Evolutionary conservation across 2,113 vertebrate species (phyloP).

Genomic region (Gobius niger): DNA sequence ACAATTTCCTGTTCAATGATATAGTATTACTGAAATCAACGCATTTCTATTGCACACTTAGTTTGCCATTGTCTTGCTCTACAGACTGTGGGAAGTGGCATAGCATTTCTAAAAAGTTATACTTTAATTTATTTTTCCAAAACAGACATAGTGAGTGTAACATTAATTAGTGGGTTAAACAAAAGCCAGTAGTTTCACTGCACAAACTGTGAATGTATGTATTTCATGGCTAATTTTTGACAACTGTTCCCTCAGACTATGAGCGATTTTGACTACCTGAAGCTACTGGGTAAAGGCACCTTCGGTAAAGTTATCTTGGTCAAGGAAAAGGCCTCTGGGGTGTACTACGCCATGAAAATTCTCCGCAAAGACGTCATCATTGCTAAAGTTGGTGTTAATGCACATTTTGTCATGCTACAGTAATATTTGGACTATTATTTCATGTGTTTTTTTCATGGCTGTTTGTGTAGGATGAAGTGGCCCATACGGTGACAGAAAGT

Average conservation of each 20-base stretch:
- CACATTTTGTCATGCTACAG: neutral
- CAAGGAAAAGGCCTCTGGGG: constrained; percentile 88
- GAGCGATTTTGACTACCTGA: constrained; percentile 96
- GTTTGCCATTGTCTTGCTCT: too few species aligned
- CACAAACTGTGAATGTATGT: neutral
- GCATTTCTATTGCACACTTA: too few species aligned
- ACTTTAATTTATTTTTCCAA: neutral
- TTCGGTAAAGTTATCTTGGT: constrained; percentile 97
- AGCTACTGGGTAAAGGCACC: constrained; percentile 93
- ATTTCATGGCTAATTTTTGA: neutral
- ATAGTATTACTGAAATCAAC: too few species aligned
- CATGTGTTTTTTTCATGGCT: constrained; percentile 27
- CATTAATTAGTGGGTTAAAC: neutral
- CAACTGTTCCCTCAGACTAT: constrained; percentile 79
- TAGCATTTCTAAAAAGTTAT: constrained; percentile 1
- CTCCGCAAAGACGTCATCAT: constrained; percentile 96
- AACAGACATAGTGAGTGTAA: neutral
- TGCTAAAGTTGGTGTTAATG: constrained; percentile 81
- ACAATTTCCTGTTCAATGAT: too few species aligned
- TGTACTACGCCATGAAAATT: constrained; percentile 97
- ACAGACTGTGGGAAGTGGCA: neutral
- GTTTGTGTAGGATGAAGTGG: constrained; percentile 88
- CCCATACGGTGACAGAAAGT: constrained; percentile 95
- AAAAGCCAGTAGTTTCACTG: neutral
- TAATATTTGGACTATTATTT: neutral